Conservation (phyloP, 2,113 vertebrate species). For the Rhegmatorhina hoffmannsi region DNA sequence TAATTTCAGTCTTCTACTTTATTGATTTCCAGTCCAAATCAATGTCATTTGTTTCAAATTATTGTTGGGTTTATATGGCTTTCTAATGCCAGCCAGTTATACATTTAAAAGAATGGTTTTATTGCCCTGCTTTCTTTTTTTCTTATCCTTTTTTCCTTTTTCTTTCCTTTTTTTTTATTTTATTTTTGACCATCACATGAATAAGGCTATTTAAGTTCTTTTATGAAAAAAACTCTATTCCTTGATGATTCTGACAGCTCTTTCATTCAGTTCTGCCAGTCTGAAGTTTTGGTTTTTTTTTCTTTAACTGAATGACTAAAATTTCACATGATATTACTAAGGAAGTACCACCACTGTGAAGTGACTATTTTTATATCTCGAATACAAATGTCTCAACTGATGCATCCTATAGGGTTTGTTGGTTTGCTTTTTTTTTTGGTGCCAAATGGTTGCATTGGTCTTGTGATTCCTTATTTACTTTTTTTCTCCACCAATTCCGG, state of each 20-base stretch:
- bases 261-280: not conserved
- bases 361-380: not conserved
- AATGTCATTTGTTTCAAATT: not conserved
- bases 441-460: not conserved
- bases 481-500: not conserved
- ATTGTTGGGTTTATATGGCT: not conserved
- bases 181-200: not conserved
- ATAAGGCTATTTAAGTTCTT: not conserved
- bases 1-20: not conserved
- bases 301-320: not conserved
- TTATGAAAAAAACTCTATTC: not conserved
- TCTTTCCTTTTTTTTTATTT: not conserved
- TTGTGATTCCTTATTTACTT: not conserved
- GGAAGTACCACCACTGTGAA: not conserved
- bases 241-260: not conserved
- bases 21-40: not conserved
- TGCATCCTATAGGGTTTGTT: not conserved
- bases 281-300: not conserved
- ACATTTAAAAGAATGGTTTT: not conserved
- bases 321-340: not conserved
- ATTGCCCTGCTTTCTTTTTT: fast-evolving
- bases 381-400: not conserved
- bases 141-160: fast-evolving
- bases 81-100: not conserved
- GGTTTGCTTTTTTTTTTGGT: not conserved